These are phyloP conservation scores for Dolichallabes microphthalmus DNA, from an alignment of 2,113 vertebrate genomes.

Conservation along the genomic window DNA sequence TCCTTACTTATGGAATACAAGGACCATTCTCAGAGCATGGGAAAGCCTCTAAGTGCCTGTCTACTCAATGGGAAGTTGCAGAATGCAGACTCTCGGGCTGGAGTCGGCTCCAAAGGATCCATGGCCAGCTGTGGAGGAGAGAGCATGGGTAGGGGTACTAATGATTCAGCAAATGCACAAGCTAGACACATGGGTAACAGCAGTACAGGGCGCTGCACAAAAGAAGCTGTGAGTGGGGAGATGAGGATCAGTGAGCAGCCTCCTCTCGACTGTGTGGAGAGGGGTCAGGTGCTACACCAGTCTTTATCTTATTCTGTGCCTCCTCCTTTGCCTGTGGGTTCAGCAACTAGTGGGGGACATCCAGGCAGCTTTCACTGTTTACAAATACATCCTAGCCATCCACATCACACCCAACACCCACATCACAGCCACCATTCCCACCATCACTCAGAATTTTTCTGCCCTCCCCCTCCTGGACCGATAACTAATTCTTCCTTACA, in stretches of 20 bases:
- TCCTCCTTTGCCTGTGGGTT: slow-evolving; percentile 77
- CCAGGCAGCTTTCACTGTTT: slow-evolving; percentile 87
- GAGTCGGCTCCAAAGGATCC: slow-evolving; percentile 66
- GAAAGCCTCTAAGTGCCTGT: slow-evolving; percentile 85
- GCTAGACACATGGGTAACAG: slow-evolving; percentile 62
- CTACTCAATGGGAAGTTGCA: slow-evolving; percentile 87
- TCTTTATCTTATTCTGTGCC: slow-evolving; percentile 84
- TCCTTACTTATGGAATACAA: slow-evolving; percentile 81
- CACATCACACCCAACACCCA: slow-evolving; percentile 70
- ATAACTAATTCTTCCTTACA: slow-evolving; percentile 76
- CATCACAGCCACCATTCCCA: slow-evolving; percentile 64
- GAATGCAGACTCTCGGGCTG: slow-evolving; percentile 75
- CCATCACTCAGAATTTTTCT: slow-evolving; percentile 83
- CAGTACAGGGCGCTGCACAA: slow-evolving; percentile 77
- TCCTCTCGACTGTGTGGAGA: slow-evolving; percentile 85
- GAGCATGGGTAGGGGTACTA: slow-evolving; percentile 66
- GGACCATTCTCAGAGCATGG: slow-evolving; percentile 73
- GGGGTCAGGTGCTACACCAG: slow-evolving; percentile 86
- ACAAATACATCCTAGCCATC: slow-evolving; percentile 81
- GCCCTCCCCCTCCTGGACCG: slow-evolving; percentile 76
- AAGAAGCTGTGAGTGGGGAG: slow-evolving; percentile 69
- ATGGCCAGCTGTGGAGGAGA: slow-evolving; percentile 83
- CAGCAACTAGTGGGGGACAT: slow-evolving; percentile 75
- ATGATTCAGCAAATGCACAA: slow-evolving; percentile 70
- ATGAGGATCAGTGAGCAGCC: slow-evolving; percentile 83